Evolutionary conservation across 2,797 vertebrate species (phyloP), one percentile per base, ranked within the genome.

Genomic region (Telmatherina bonti): DNA sequence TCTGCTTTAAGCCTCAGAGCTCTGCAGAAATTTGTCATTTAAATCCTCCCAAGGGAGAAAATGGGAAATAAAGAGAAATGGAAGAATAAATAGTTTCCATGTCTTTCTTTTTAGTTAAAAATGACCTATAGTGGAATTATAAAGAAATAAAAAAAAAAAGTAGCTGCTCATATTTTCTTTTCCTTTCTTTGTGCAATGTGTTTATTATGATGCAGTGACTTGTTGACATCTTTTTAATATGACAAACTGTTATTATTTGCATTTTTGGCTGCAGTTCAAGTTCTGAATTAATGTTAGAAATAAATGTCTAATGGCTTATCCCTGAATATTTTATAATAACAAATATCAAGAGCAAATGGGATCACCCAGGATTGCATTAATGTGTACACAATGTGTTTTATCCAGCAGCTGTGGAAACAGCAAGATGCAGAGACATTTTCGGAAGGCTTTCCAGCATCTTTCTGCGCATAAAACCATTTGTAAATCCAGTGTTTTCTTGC

Each of bases 1-100:
- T 30, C 52, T 53, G 62, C 81, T 67, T 85, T 83, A 60, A 80
- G 72, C 74, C 81, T 85, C 72, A 76, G 78, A 88, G 77, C 78
- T 65, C 49, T 12, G 22, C 43, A 10, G 51, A 69, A 79, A 83
- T 89, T 90, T 89, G 79, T 89, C 86, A 87, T 90, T 89, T 38
- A 90, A 90, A 89, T 88, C 47, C 67, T 74, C 74, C 11, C 1
- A 24, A 35, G 26, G 79, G 81, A 65, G 26, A 85, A 83, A 82
- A 74, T 58, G 57, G 45, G 65, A 80, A 81, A 83, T 67, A 76
- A 81, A 72, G 56, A 62, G 24, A 81, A 85, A 64, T 26, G 29
- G 62, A 35, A 59, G 49, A 69, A 35, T 31, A 82, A 77, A 75
- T 72, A 63, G 47, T 57, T 60, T 41, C 68, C 72, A 61, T 89